Percentiles rank a stretch among this genome's conserved stretches.
Evolutionary conservation across 2,113 vertebrate genomes (phyloP).

Genomic region (Heterocephalus glaber): DNA sequence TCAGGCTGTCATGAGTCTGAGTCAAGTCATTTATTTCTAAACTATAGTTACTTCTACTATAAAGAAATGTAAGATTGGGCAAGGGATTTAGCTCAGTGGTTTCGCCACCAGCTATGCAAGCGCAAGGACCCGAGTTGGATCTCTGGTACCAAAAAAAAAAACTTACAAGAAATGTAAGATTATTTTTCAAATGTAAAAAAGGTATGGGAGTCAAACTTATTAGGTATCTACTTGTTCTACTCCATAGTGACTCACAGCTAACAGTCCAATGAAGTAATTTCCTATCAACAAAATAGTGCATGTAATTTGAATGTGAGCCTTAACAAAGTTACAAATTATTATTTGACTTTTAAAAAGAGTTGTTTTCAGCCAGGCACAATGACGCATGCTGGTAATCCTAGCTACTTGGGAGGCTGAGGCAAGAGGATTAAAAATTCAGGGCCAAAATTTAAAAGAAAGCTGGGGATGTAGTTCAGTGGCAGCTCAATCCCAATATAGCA

Average conservation of each 20-base stretch:
- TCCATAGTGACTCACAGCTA: not conserved
- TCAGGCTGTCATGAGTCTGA: not conserved
- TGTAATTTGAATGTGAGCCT: not conserved
- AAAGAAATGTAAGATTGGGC: not conserved
- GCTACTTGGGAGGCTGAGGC: not conserved
- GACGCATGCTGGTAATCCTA: not conserved
- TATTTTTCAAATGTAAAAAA: not conserved
- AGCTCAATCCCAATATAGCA: not conserved
- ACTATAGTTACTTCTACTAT: not conserved
- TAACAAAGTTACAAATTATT: not conserved
- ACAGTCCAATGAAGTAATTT: not conserved
- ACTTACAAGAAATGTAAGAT: not conserved
- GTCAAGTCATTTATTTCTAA: not conserved
- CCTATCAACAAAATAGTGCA: not conserved
- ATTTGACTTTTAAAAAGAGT: not conserved
- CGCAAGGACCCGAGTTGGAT: no score
- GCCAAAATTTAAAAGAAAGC: not conserved
- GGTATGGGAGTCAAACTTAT: not conserved
- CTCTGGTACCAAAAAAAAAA: no score
- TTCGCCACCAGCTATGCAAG: no score
- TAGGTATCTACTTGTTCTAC: not conserved
- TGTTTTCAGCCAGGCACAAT: not conserved
- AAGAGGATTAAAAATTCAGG: not conserved
- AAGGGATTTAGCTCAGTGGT: no score
- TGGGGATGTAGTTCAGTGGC: not conserved